phyloP scores from a whole-genome alignment of 2,888 invertebrate species.

The Lithophane socia region DNA sequence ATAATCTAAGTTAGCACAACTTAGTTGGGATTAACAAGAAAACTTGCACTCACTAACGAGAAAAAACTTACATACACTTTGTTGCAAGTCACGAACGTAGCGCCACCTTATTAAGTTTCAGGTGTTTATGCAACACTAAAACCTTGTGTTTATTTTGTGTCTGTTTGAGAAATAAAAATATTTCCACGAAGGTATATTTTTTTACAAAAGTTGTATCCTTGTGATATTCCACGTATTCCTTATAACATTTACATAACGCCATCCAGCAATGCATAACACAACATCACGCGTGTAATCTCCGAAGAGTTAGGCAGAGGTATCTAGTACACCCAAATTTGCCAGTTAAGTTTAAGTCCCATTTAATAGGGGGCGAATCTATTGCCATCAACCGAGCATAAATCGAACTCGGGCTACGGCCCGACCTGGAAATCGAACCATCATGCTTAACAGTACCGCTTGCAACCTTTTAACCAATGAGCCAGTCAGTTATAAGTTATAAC shows the following conservation, averaged over 20 bases:
- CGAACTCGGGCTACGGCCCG: not conserved
- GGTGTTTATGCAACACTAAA: conserved; percentile 39
- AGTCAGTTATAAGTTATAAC: not conserved
- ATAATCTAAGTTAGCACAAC: conserved; percentile 50
- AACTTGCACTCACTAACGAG: conserved; percentile 54
- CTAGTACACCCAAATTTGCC: not conserved
- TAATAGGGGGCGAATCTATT: not conserved
- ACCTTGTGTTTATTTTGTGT: conserved; percentile 32
- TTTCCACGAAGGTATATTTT: conserved; percentile 8
- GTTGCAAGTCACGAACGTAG: conserved; percentile 51
- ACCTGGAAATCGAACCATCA: not conserved
- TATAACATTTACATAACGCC: not conserved
- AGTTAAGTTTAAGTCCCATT: not conserved
- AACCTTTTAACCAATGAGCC: not conserved
- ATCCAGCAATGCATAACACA: not conserved
- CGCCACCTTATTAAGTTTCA: conserved; percentile 48
- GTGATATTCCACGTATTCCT: not conserved
- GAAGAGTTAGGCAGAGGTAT: not conserved
- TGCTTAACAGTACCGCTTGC: not conserved
- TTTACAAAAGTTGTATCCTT: not conserved
- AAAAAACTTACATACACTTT: conserved; percentile 51
- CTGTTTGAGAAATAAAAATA: conserved; percentile 13
- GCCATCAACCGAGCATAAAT: not conserved
- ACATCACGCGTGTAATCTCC: not conserved
- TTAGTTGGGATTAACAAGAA: conserved; percentile 56